Percentiles rank a stretch among this genome's conserved stretches.
Evolutionary conservation across 2,797 vertebrate species (phyloP).

Genomic region (Pteropus rufus): DNA sequence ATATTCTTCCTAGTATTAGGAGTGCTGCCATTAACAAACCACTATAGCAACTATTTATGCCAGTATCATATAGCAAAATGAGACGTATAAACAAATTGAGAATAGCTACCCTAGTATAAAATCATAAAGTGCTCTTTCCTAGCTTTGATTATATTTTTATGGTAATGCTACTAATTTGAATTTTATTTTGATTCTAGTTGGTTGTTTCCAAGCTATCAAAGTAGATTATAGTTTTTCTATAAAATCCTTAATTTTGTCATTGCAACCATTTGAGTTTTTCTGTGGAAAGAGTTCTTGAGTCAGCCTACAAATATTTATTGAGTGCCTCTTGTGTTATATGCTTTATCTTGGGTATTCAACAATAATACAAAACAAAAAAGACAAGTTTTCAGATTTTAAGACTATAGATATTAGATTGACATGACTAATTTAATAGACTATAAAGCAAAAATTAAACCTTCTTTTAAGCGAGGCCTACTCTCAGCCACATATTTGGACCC

Average conservation of each 20-base stretch:
- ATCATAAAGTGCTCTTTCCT: not conserved
- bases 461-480: not conserved
- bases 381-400: not conserved
- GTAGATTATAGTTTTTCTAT: not conserved
- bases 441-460: not conserved
- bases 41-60: not conserved
- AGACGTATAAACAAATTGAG: not conserved
- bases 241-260: slow-evolving; percentile 2
- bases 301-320: not conserved
- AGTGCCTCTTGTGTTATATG: not conserved
- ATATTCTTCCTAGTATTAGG: not conserved
- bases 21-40: not conserved
- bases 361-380: not conserved
- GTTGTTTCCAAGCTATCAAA: slow-evolving; percentile 1
- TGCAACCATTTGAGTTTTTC: not conserved
- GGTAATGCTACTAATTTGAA: slow-evolving; percentile 2
- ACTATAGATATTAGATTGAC: not conserved
- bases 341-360: not conserved
- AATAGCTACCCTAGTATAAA: not conserved
- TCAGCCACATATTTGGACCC: not conserved
- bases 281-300: not conserved
- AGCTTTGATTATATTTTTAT: not conserved
- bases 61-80: not conserved
- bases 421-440: not conserved
- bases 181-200: slow-evolving; percentile 17